These are phyloP conservation scores for Trissonchulus latispiculum DNA, from an alignment of 2,888 invertebrate species.

Conservation along the genomic window DNA sequence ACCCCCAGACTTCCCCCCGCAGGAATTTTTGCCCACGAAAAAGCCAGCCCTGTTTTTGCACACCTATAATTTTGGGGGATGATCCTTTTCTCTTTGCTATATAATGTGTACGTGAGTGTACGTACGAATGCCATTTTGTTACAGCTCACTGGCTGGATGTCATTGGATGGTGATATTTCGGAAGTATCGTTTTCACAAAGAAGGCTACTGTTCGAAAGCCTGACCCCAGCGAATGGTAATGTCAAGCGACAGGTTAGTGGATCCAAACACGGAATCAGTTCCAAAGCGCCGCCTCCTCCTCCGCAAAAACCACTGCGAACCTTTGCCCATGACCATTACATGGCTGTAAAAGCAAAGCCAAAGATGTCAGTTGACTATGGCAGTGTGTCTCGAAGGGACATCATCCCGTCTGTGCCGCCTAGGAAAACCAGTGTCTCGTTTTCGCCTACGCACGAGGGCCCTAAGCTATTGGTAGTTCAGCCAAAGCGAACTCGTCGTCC, in stretches of 20 bases:
- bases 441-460: neutral
- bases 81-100: no score
- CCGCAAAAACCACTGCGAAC: constrained; percentile 21
- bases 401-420: neutral
- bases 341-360: neutral
- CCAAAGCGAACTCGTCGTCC: neutral
- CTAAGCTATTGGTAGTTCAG: neutral
- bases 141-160: no score
- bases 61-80: no score
- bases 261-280: neutral
- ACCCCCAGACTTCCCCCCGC: no score
- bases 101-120: no score
- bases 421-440: neutral
- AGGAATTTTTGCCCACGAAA: no score
- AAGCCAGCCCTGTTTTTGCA: no score
- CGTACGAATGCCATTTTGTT: no score
- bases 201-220: neutral
- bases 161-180: neutral
- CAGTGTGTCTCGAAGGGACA: neutral
- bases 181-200: constrained; percentile 1
- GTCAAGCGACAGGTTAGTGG: neutral
- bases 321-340: constrained; percentile 20
- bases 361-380: neutral
- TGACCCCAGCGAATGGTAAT: neutral
- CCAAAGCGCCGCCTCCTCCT: no score